These are phyloP conservation scores for Accipiter cooperii DNA, from an alignment of 2,113 vertebrate species.

Conservation along the genomic window DNA sequence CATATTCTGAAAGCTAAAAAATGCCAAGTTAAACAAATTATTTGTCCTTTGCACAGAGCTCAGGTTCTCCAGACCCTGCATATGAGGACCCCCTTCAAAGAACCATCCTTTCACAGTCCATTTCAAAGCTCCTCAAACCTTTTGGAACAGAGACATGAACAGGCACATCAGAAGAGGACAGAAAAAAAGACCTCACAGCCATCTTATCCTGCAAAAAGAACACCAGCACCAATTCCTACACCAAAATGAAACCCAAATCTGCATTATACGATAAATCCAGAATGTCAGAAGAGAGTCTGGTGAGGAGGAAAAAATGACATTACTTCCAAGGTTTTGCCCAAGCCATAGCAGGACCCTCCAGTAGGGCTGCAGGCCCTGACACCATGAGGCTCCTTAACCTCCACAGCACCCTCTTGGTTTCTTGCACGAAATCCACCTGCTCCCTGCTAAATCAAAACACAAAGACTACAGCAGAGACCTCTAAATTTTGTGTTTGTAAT, in stretches of 20 bases:
- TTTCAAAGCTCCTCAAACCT: background rate
- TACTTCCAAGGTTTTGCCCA: background rate
- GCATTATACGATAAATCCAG: background rate
- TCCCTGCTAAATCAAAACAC: background rate
- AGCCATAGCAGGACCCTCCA: background rate
- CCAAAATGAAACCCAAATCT: background rate
- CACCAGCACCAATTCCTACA: background rate
- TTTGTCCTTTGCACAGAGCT: background rate
- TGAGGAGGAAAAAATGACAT: background rate
- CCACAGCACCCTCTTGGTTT: background rate
- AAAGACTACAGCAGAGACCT: background rate
- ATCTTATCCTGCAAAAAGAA: background rate
- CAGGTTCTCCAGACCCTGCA: background rate
- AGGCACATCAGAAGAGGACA: background rate
- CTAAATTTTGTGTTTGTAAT: background rate
- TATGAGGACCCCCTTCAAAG: background rate
- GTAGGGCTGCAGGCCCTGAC: background rate
- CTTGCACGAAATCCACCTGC: background rate
- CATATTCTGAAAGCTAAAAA: background rate
- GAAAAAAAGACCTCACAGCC: background rate
- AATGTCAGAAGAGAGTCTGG: background rate
- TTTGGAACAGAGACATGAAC: background rate
- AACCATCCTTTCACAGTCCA: background rate
- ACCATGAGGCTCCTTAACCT: background rate
- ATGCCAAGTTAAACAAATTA: background rate